These are phyloP conservation scores for Cepaea hortensis DNA, from an alignment of 2,888 invertebrate genomes.

Conservation along the genomic window DNA sequence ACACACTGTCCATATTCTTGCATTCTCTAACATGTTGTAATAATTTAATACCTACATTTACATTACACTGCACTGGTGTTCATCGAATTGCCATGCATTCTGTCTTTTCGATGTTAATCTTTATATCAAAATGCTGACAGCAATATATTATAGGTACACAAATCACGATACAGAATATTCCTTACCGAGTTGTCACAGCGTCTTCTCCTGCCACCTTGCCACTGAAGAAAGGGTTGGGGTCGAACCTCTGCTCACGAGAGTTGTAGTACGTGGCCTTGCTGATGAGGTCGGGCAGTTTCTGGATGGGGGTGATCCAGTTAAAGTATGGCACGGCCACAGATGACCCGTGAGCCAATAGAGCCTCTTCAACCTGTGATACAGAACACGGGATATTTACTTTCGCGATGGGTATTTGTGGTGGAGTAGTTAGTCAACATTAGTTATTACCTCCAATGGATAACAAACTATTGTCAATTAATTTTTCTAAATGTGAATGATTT, in stretches of 20 bases:
- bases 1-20: too few species aligned
- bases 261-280: conserved; percentile 54
- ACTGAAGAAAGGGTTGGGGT: conserved; percentile 43
- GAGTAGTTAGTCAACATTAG: not conserved
- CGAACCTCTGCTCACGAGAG: conserved; percentile 49
- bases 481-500: too few species aligned
- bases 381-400: not conserved
- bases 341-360: conserved; percentile 53
- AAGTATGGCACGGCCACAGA: conserved; percentile 49
- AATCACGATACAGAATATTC: too few species aligned
- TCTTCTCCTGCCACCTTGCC: conserved; percentile 31
- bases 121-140: too few species aligned
- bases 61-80: too few species aligned
- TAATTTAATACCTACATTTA: too few species aligned
- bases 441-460: too few species aligned
- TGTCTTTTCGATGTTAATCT: too few species aligned
- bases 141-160: too few species aligned
- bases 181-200: conserved; percentile 35
- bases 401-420: not conserved
- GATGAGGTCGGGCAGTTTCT: conserved; percentile 47
- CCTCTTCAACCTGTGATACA: conserved; percentile 52
- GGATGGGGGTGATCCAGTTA: conserved; percentile 53
- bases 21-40: too few species aligned
- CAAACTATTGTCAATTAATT: too few species aligned
- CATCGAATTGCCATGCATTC: too few species aligned